Conservation (phyloP, 2,888 invertebrate genomes). For the Electrophaes corylata region DNA sequence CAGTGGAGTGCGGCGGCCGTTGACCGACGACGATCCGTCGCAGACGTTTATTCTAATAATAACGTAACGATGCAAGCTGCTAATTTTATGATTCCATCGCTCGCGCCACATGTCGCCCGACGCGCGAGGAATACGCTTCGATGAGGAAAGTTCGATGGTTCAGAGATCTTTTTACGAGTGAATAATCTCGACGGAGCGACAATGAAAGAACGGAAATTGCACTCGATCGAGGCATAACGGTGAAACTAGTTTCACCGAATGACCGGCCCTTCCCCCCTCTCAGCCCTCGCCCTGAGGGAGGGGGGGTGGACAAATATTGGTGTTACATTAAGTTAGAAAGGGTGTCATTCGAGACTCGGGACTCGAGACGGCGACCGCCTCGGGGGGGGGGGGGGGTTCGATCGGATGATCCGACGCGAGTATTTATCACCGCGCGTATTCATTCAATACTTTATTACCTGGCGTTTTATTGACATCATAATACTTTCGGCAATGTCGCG, state of each 20-base stretch:
- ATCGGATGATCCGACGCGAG: not conserved
- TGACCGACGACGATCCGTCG: too few relatives aligned
- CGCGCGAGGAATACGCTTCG: constrained; percentile 9
- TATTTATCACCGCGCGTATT: not conserved
- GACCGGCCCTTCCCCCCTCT: constrained; percentile 1
- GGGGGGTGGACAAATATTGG: constrained; percentile 10
- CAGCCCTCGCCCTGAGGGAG: not conserved
- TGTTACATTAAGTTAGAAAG: constrained; percentile 3
- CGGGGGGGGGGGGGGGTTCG: too few relatives aligned
- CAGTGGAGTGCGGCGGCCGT: too few relatives aligned
- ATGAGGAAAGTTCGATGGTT: constrained; percentile 13
- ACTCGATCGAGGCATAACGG: constrained; percentile 20
- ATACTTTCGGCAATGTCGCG: too few relatives aligned
- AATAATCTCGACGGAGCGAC: constrained; percentile 16
- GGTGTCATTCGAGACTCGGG: too few relatives aligned
- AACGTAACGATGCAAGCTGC: not conserved
- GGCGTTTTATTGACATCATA: too few relatives aligned
- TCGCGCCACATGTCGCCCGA: not conserved
- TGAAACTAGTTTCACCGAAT: constrained; percentile 18
- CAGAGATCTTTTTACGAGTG: constrained; percentile 14
- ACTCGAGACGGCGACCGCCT: too few relatives aligned
- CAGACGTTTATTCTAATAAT: not conserved
- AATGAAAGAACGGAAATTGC: constrained; percentile 20
- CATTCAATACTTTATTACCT: not conserved
- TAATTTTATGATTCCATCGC: too few relatives aligned